phyloP scores from a whole-genome alignment of 2,113 vertebrate genomes.

The Coreoperca whiteheadi region DNA sequence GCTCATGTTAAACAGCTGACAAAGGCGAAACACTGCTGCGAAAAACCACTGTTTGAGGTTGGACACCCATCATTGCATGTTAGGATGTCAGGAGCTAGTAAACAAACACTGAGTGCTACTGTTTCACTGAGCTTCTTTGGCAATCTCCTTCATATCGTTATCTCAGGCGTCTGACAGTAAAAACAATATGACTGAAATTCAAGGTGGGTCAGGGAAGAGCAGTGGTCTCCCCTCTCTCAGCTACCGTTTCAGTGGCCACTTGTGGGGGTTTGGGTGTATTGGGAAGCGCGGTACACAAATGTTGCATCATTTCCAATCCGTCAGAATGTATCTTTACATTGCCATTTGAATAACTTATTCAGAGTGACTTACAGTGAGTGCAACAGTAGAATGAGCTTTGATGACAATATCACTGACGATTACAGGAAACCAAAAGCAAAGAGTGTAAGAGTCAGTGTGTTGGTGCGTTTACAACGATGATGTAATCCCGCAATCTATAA shows the following conservation, averaged over 20 bases:
- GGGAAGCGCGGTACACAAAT: constrained; percentile 31
- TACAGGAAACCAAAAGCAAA: constrained; percentile 37
- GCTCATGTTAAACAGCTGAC: too few relatives aligned
- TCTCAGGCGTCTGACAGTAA: not conserved
- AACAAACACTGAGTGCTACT: not conserved
- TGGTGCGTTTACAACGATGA: too few relatives aligned
- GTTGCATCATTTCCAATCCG: constrained; percentile 45
- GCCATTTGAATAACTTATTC: constrained; percentile 39
- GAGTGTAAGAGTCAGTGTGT: constrained; percentile 25
- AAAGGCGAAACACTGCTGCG: too few relatives aligned
- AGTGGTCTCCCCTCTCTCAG: not conserved
- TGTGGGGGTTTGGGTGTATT: not conserved
- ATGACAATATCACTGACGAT: constrained; percentile 43
- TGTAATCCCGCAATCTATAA: not conserved
- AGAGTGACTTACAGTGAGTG: constrained; percentile 30
- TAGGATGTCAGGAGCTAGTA: constrained; percentile 1
- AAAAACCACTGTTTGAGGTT: not conserved
- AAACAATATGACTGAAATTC: not conserved
- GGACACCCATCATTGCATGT: not conserved
- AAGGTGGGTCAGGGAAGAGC: not conserved
- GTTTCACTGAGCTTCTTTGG: not conserved
- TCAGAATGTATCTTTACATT: constrained; percentile 47
- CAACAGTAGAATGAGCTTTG: constrained; percentile 38
- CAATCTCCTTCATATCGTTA: not conserved
- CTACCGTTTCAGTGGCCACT: not conserved